Evolutionary conservation across 2,888 invertebrate genomes (phyloP), one percentile per base, ranked within the genome.

Genomic region (Sialis fuliginosa): DNA sequence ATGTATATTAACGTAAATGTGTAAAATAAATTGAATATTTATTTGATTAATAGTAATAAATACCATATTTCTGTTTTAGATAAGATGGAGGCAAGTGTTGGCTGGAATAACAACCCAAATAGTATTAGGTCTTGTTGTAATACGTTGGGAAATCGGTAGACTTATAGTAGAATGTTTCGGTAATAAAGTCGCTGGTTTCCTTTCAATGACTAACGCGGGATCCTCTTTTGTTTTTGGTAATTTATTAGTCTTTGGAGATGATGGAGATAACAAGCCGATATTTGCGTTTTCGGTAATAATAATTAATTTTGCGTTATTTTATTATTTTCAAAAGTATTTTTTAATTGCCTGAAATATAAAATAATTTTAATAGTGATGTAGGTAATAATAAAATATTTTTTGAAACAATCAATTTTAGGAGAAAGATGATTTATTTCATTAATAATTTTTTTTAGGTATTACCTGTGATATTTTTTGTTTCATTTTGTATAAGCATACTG

Each of bases 401-500:
- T 22, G 22, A 22, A 2, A 4, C 22, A 22, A 22, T 22, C 4
- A n/a, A n/a, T 3, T 35, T 35, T 35, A 35, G 4, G 9, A 35
- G 9, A n/a, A 4, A 35, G 4, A 3, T 10, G 9, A 35, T 35
- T n/a, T 2, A 9, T n/a, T 35, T 35, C 9, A n/a, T 3, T 35
- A 35, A n/a, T 35, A 10, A 35, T 50, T 51, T 51, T 46, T 63
- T 65, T 33, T 64, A 86, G 85, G 78, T 79, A 0, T 69, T 96
- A 39, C 84, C 93, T 1, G 88, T 92, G 12, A 85, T 97, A 46
- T 89, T 88, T 67, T 96, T 95, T 75, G 85, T 97, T 64, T 87
- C 90, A 58, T 89, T 93, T 67, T 68, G 85, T 53, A 85, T 95
- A 31, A 86, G 90, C 55, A 77, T 96, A 1, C 65, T 96, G 33